Evolutionary conservation across 2,113 vertebrate species (phyloP).

Genomic region (Myxocyprinus asiaticus): DNA sequence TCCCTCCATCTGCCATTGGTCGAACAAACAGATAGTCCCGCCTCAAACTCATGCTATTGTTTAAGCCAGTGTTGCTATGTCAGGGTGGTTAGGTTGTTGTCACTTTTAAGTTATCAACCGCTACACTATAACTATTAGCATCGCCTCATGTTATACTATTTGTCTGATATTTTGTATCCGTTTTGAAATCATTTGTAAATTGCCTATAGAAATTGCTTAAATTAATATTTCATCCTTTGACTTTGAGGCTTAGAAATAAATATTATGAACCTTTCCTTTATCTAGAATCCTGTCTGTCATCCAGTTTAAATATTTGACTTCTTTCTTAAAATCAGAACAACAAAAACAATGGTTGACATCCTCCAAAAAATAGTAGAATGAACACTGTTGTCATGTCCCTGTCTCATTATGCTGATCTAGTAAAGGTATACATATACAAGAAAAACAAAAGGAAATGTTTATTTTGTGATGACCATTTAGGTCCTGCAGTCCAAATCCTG

Average conservation of each 20-base stretch:
- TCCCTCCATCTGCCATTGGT: too few relatives aligned
- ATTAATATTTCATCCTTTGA: not conserved
- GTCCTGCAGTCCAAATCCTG: not conserved
- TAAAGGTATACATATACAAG: constrained; percentile 38
- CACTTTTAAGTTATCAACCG: too few relatives aligned
- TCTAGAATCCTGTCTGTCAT: constrained; percentile 2
- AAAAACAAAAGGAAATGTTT: constrained; percentile 6
- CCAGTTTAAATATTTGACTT: constrained; percentile 24
- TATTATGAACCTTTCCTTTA: not conserved
- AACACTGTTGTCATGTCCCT: constrained; percentile 33
- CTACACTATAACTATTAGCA: too few relatives aligned
- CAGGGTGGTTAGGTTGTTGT: too few relatives aligned
- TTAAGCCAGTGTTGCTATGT: too few relatives aligned
- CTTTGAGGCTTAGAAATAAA: not conserved
- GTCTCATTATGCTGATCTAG: constrained; percentile 26
- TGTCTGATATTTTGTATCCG: too few relatives aligned
- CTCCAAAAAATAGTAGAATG: constrained; percentile 35
- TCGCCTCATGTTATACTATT: too few relatives aligned
- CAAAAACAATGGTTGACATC: constrained; percentile 42
- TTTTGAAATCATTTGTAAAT: too few relatives aligned
- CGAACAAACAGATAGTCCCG: too few relatives aligned
- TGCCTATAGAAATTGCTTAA: too few relatives aligned
- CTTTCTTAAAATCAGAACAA: constrained; percentile 12
- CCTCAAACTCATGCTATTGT: too few relatives aligned
- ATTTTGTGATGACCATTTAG: not conserved